Evolutionary conservation across 1,140 invertebrate species (phyloP), one percentile per base, ranked within the genome.

Genomic region (Amyelois transitella): DNA sequence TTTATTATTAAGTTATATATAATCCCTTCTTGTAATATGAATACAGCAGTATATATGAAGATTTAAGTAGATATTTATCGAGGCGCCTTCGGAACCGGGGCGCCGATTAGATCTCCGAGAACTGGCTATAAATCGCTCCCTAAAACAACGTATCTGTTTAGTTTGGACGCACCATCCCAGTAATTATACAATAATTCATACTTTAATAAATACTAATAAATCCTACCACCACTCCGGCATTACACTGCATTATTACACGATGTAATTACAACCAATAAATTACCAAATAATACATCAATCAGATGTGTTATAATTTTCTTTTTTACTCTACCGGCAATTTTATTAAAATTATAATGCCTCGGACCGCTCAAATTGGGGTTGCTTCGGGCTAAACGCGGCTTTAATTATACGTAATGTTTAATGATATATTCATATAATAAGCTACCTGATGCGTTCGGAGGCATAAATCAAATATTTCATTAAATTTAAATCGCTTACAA

Each of bases 401-500:
- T 85, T 87, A 87, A 87, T 87, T 87, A 87, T 82, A 83, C 60
- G 80, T 83, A 86, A 86, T 86, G 73, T 75, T 85, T 87, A 87
- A 87, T 87, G 76, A 87, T 85, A 85, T 78, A 82, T 77, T 76
- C 81, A 72, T 77, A 81, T 87, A 84, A 84, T 85, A 87, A 84
- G 84, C 84, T 87, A 87, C 84, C 81, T 85, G 78, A 86, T 76
- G 64, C 72, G 71, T 61, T 66, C 52, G 74, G 65, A 81, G 68
- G 72, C 69, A 87, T 87, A 87, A 87, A 87, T 87, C 84, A 87
- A 87, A 87, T 81, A 87, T 84, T 87, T 87, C 81, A 87, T 87
- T 87, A 87, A 85, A 77, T 77, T 79, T 75, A 69, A 66, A 69
- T 57, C 69, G 70, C 59, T 68, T 68, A 58, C 77, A 87, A 81